Conservation (phyloP, 2,113 vertebrate species). For the Nymphicus hollandicus region DNA sequence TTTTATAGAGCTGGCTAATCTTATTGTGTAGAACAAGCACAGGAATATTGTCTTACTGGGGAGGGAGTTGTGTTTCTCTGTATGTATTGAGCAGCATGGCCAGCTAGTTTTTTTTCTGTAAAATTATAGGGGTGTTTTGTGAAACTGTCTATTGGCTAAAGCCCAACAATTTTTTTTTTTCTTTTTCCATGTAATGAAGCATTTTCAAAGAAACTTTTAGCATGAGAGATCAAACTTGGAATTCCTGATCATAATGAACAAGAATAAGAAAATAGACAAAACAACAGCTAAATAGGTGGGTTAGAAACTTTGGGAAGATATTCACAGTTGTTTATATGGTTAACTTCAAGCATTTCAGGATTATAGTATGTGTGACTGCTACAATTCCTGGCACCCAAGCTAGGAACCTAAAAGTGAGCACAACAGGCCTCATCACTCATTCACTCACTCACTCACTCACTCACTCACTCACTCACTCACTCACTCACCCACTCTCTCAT, state of each 20-base stretch:
- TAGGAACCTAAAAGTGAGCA: neutral
- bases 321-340: neutral
- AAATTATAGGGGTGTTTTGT: neutral
- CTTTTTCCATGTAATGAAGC: neutral
- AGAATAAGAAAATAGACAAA: neutral
- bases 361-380: neutral
- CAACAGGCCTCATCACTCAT: neutral
- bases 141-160: neutral
- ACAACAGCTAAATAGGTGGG: rapidly evolving
- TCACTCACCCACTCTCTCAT: neutral
- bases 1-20: neutral
- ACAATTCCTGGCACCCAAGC: neutral
- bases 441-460: neutral
- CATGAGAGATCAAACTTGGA: neutral
- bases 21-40: neutral
- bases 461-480: neutral
- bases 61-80: neutral
- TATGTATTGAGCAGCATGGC: neutral
- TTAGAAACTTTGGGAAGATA: neutral
- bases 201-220: neutral
- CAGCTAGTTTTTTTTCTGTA: neutral
- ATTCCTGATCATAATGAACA: neutral
- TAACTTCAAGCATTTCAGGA: neutral
- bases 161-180: rapidly evolving
- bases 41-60: neutral